A percentile compares a stretch with the other conserved stretches of the same genome.
Evolutionary conservation across 64 coral and sea anemone genomes (phyloP).

Genomic region (Dendrophyllia cribrosa): DNA sequence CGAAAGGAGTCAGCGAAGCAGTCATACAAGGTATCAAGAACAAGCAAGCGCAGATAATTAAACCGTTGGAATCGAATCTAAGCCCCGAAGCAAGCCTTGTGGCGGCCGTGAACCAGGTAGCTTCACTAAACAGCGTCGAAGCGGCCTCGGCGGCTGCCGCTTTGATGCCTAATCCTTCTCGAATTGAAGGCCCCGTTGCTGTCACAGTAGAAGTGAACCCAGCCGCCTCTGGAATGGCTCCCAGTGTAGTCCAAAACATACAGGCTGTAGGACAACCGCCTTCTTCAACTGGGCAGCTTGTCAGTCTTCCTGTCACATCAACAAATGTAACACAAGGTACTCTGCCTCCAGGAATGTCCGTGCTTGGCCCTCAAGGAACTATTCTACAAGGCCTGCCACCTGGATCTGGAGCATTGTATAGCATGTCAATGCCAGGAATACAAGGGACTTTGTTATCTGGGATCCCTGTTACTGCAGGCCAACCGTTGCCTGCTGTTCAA

Average conservation of each 20-base stretch:
- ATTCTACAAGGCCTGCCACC: constrained; percentile 69
- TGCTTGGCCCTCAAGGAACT: constrained; percentile 60
- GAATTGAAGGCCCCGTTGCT: constrained; percentile 42
- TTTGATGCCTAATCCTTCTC: constrained; percentile 41
- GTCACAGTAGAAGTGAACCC: constrained; percentile 50
- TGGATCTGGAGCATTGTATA: constrained; percentile 65
- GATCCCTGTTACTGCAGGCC: constrained; percentile 58
- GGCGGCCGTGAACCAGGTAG: constrained; percentile 35
- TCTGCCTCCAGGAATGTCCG: constrained; percentile 16
- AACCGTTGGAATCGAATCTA: constrained; percentile 34
- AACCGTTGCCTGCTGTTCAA: constrained; percentile 48
- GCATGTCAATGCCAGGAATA: constrained; percentile 90
- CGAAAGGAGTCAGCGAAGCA: constrained; percentile 73
- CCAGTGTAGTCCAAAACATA: background rate
- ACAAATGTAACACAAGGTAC: constrained; percentile 69
- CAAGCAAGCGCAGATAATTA: constrained; percentile 63
- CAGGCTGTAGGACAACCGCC: constrained; percentile 19
- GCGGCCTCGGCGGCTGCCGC: constrained; percentile 36
- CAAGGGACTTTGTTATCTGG: constrained; percentile 82
- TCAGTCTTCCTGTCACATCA: constrained; percentile 50
- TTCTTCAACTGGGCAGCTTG: constrained; percentile 3
- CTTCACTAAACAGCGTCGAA: constrained; percentile 47
- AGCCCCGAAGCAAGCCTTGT: constrained; percentile 51
- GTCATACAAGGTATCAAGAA: constrained; percentile 88
- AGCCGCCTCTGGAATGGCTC: constrained; percentile 17